Evolutionary conservation across 1,140 invertebrate species (phyloP), one percentile per base, ranked within the genome.

Genomic region (Ostrea denselamellosa): DNA sequence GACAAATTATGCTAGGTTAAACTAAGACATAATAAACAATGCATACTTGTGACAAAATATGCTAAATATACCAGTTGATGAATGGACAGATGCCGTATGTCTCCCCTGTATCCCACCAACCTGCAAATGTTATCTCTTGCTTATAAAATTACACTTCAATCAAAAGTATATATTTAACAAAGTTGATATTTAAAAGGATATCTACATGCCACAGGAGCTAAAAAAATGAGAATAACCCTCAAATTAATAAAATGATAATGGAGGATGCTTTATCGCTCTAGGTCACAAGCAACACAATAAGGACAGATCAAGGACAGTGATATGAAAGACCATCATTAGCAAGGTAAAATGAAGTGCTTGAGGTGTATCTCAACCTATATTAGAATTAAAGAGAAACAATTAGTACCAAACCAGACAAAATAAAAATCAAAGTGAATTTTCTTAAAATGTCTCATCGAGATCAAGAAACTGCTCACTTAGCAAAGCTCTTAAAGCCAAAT

Each of bases 131-230:
- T 77, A 77, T 77, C 68, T 77, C 68, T 77, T 77, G 22, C 25
- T 14, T 77, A 25, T 77, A 77, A 77, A 77, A 77, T 77, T 77
- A 77, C 68, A 77, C 68, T 77, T 77, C 68, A 77, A 77, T 77
- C 68, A 77, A 77, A 77, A 77, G 68, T 77, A 77, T 77, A 77
- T 25, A 77, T 77, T 77, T 77, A 77, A 77, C 68, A 77, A 77
- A 77, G 68, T 77, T 77, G 22, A 77, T 77, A 77, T 77, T 77
- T 77, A 77, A 77, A 77, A 77, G 25, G 68, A 77, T 44, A 77
- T 77, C 25, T 77, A 25, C 68, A 77, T 77, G 68, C 68, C 68
- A 28, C 68, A 25, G 12, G 68, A 77, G 22, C 28, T 25, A 25
- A 77, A 77, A 25, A 77, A 77, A 77, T 10, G 28, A 12, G 25